A percentile compares a stretch with the other conserved stretches of the same genome.
Conservation (phyloP, 2,888 invertebrate species). For the Diarsia rubi region DNA sequence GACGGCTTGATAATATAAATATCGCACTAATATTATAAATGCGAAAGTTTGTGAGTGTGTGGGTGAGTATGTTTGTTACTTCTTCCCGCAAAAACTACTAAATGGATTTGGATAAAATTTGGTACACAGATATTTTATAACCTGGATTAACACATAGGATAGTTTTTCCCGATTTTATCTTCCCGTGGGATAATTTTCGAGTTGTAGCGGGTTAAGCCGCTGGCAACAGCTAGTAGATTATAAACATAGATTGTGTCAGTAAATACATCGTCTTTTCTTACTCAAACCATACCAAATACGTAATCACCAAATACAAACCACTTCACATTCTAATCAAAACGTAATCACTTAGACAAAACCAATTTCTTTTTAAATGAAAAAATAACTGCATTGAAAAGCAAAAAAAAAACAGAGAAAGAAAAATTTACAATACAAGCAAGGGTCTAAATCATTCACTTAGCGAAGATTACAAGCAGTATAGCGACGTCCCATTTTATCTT, state of each 20-base stretch:
- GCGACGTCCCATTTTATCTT: slow-evolving; percentile 52
- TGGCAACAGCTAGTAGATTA: too few species aligned
- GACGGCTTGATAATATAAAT: too few species aligned
- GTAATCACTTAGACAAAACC: slow-evolving; percentile 22
- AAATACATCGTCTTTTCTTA: not conserved
- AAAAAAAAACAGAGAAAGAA: slow-evolving; percentile 28
- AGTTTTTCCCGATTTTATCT: too few species aligned
- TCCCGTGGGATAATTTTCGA: too few species aligned
- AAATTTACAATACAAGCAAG: slow-evolving; percentile 44
- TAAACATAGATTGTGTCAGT: not conserved
- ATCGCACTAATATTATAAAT: too few species aligned
- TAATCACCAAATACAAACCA: slow-evolving; percentile 10
- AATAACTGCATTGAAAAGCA: slow-evolving; percentile 39
- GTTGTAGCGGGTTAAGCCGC: too few species aligned
- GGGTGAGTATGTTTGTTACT: too few species aligned
- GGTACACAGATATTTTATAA: too few species aligned
- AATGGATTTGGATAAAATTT: too few species aligned
- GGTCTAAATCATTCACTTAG: slow-evolving; percentile 59
- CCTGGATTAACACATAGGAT: too few species aligned
- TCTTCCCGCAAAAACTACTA: too few species aligned
- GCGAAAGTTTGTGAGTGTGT: too few species aligned
- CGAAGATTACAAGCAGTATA: slow-evolving; percentile 44
- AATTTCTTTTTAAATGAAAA: slow-evolving; percentile 19
- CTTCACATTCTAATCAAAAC: slow-evolving; percentile 27
- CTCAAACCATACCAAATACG: not conserved